Percentiles rank a stretch among this genome's conserved stretches.
phyloP scores from a whole-genome alignment of 2,888 invertebrate species.

The Meta bourneti region DNA sequence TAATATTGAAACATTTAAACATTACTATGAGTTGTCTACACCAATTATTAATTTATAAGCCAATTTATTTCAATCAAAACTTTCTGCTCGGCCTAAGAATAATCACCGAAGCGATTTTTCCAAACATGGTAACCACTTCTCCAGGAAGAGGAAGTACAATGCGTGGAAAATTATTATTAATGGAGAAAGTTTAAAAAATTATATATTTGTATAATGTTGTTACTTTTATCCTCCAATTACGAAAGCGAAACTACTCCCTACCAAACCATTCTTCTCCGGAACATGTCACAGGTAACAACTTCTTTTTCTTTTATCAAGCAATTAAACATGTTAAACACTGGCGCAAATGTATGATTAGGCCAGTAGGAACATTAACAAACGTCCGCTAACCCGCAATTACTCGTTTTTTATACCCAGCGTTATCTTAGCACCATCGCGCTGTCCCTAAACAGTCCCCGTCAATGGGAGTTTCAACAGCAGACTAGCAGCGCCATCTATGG shows the following conservation, averaged over 20 bases:
- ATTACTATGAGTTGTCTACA: no score
- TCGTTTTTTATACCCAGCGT: constrained; percentile 12
- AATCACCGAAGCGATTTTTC: no score
- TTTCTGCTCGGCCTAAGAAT: background rate
- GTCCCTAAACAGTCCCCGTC: background rate
- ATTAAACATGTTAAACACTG: constrained; percentile 54
- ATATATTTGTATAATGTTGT: background rate
- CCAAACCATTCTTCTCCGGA: background rate
- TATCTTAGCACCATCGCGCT: constrained; percentile 37
- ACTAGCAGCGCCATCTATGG: constrained; percentile 36
- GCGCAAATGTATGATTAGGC: constrained; percentile 44
- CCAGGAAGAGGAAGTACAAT: constrained; percentile 10
- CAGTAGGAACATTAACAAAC: constrained; percentile 38
- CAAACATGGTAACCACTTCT: background rate
- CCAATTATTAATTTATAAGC: background rate
- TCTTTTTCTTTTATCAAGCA: constrained; percentile 32
- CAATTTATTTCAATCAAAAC: constrained; percentile 19
- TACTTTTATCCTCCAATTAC: no score
- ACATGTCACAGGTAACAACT: constrained; percentile 50
- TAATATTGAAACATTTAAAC: no score
- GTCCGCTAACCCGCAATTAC: constrained; percentile 48
- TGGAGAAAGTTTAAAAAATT: background rate
- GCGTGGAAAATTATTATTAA: constrained; percentile 11
- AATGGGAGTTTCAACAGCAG: background rate
- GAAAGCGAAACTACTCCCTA: no score